Evolutionary conservation across 2,888 invertebrate genomes (phyloP).

Genomic region (Sisyra nigra): DNA sequence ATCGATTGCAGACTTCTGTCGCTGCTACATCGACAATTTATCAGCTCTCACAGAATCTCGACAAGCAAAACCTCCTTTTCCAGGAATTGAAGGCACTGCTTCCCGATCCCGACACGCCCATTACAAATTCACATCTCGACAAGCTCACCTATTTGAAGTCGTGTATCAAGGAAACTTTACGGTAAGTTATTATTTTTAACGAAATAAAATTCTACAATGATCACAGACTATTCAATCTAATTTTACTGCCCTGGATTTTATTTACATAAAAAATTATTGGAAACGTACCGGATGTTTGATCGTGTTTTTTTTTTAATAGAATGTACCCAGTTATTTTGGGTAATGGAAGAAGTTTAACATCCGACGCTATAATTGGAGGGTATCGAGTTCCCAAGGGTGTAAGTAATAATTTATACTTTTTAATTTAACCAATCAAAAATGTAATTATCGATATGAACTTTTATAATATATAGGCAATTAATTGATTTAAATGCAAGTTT

Average conservation of each 20-base stretch:
- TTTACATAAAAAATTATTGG: too few species aligned
- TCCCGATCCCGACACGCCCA: constrained; percentile 32
- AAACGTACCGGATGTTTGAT: too few species aligned
- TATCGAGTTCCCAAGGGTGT: constrained; percentile 72
- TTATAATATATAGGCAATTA: too few species aligned
- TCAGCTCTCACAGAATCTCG: constrained; percentile 52
- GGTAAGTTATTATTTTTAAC: constrained; percentile 28
- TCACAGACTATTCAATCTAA: too few species aligned
- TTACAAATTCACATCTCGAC: constrained; percentile 43
- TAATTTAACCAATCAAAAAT: constrained; percentile 3
- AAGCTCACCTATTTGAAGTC: constrained; percentile 54
- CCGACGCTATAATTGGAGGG: constrained; percentile 58
- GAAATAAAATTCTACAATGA: neutral
- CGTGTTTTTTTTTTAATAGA: too few species aligned
- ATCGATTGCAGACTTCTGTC: constrained; percentile 42
- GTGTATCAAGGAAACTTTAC: constrained; percentile 60
- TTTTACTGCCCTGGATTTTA: too few species aligned
- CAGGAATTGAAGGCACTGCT: constrained; percentile 41
- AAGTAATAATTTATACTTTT: constrained; percentile 21
- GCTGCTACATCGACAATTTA: constrained; percentile 60
- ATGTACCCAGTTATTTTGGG: constrained; percentile 72
- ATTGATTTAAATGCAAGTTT: too few species aligned
- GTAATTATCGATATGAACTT: too few species aligned
- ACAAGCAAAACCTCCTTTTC: constrained; percentile 47
- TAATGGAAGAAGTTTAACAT: constrained; percentile 59